Conservation (phyloP, 2,888 invertebrate species). For the Pollenia griseotomentosa region DNA sequence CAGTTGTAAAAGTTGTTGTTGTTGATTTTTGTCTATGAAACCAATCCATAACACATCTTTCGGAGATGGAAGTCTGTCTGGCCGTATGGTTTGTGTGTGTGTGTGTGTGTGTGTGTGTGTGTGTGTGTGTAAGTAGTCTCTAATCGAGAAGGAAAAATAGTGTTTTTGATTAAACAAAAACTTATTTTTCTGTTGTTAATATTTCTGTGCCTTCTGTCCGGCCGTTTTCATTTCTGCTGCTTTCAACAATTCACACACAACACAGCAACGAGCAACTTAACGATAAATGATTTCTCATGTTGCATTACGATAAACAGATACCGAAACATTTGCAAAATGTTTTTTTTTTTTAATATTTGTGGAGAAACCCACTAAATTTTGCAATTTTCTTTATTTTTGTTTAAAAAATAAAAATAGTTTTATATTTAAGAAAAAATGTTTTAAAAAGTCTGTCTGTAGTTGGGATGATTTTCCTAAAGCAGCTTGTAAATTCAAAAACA, state of each 20-base stretch:
- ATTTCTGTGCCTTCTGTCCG: not conserved
- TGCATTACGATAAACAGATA: constrained; percentile 65
- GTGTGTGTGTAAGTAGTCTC: constrained; percentile 15
- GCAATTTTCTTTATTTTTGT: constrained; percentile 1
- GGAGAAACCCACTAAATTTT: constrained; percentile 32
- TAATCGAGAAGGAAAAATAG: constrained; percentile 9
- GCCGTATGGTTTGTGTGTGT: not conserved
- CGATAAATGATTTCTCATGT: constrained; percentile 68
- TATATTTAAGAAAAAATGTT: constrained; percentile 24
- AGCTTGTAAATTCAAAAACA: not conserved
- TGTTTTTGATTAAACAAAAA: constrained; percentile 31
- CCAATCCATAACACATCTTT: constrained; percentile 64
- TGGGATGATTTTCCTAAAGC: not conserved
- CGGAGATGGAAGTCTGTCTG: constrained; percentile 35
- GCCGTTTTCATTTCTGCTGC: not conserved
- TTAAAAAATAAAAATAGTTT: constrained; percentile 23
- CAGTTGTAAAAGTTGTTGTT: not conserved
- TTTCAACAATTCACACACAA: constrained; percentile 35
- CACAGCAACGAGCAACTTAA: constrained; percentile 11
- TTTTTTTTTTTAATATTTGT: constrained; percentile 39
- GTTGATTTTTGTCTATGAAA: constrained; percentile 25
- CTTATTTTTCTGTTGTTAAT: constrained; percentile 15
- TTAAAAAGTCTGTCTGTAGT: constrained; percentile 1
- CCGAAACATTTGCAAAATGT: constrained; percentile 29
- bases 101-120: not conserved